A percentile compares a stretch with the other conserved stretches of the same genome.
These are phyloP conservation scores for Drosophila aff. DNA, from an alignment of 1,140 invertebrate species.

Conservation along the genomic window DNA sequence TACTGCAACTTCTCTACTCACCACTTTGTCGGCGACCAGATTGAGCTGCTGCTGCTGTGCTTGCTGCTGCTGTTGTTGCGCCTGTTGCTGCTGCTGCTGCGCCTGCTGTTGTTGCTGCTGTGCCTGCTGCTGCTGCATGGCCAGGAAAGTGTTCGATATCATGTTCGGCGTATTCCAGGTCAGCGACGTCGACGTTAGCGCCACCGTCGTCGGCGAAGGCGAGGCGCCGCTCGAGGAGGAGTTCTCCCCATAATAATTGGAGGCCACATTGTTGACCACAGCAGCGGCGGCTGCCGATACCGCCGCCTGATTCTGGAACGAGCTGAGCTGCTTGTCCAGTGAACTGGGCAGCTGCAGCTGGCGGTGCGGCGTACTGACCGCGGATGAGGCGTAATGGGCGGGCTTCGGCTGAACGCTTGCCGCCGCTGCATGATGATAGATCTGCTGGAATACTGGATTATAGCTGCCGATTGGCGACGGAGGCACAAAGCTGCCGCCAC, in stretches of 20 bases:
- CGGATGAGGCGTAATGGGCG: conserved; percentile 79
- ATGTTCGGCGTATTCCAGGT: conserved; percentile 81
- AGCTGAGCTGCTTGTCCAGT: conserved; percentile 77
- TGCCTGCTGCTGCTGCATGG: conserved; percentile 81
- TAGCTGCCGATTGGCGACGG: conserved; percentile 83
- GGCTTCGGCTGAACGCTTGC: conserved; percentile 81
- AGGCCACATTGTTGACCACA: conserved; percentile 76
- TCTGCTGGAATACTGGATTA: conserved; percentile 84
- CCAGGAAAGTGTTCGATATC: conserved; percentile 83
- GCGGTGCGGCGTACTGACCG: conserved; percentile 79
- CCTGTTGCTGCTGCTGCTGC: conserved; percentile 65
- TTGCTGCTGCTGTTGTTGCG: conserved; percentile 61
- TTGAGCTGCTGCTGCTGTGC: conserved; percentile 77
- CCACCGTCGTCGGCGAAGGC: conserved; percentile 79
- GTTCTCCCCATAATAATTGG: conserved; percentile 83
- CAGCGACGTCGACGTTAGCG: conserved; percentile 75
- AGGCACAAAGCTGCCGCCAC: conserved; percentile 81
- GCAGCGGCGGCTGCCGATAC: conserved; percentile 76
- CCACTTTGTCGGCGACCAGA: conserved; percentile 81
- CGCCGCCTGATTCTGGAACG: conserved; percentile 82
- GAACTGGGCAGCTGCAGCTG: conserved; percentile 79
- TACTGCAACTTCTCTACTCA: conserved; percentile 48
- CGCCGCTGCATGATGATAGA: conserved; percentile 83
- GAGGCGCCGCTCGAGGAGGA: conserved; percentile 82
- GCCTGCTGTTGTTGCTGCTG: conserved; percentile 76